Conservation (phyloP, 2,113 vertebrate species). For the Corapipo altera region DNA sequence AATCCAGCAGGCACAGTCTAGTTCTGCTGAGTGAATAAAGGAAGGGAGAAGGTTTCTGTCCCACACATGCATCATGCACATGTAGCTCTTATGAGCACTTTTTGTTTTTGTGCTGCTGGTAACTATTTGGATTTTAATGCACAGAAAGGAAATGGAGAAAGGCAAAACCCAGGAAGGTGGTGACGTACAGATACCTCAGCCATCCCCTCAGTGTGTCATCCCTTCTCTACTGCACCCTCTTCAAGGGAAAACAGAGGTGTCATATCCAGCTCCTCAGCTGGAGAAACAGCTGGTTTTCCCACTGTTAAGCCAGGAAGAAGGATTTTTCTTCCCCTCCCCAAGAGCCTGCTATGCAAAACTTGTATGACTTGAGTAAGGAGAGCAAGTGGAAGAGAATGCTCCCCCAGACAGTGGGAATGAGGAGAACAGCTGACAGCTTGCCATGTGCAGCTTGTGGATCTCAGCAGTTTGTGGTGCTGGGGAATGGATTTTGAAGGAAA, state of each 20-base stretch:
- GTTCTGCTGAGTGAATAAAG: not conserved
- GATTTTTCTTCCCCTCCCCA: not conserved
- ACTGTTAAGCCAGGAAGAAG: not conserved
- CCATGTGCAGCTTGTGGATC: not conserved
- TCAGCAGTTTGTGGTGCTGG: not conserved
- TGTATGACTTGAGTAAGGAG: constrained; percentile 8
- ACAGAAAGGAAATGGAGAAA: not conserved
- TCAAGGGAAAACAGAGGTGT: not conserved
- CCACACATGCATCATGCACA: fast-evolving
- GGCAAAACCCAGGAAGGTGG: not conserved
- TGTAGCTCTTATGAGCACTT: not conserved
- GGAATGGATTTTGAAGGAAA: not conserved
- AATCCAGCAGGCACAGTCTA: not conserved
- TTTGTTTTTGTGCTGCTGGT: not conserved
- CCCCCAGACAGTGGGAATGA: not conserved
- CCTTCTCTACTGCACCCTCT: not conserved
- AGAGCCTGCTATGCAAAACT: not conserved
- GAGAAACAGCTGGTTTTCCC: not conserved
- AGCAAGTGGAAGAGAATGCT: constrained; percentile 29
- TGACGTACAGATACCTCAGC: not conserved
- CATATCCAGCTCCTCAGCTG: not conserved
- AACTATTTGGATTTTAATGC: not conserved
- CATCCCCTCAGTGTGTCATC: not conserved
- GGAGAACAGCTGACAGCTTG: constrained; percentile 32
- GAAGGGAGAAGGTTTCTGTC: not conserved